Percentiles rank a stretch among this genome's conserved stretches.
Conservation (phyloP, 2,888 invertebrate species). For the Alitta virens region DNA sequence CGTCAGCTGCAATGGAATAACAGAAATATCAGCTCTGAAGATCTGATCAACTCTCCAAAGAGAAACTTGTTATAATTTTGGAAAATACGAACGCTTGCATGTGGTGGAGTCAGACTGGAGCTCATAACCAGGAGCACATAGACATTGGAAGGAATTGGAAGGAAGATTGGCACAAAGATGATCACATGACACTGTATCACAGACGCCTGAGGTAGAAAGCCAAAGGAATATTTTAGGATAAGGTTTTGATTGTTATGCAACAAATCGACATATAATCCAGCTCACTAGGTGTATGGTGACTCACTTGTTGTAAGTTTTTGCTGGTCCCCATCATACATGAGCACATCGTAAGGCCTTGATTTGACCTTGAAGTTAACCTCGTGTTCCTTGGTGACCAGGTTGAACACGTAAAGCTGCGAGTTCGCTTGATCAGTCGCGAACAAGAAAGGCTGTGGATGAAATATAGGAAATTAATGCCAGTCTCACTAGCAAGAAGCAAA, state of each 20-base stretch:
- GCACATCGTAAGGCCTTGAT: conserved; percentile 43
- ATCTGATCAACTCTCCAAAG: too few species aligned
- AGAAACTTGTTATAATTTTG: background rate
- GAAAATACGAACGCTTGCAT: conserved; percentile 61
- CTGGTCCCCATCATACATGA: conserved; percentile 45
- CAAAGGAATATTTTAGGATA: too few species aligned
- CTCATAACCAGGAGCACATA: conserved; percentile 73
- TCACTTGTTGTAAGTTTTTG: conserved; percentile 38
- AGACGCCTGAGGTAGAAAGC: conserved; percentile 20
- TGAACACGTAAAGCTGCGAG: conserved; percentile 42
- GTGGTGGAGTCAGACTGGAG: conserved; percentile 62
- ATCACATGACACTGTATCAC: conserved; percentile 37
- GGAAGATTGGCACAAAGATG: conserved; percentile 44
- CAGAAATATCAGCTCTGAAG: too few species aligned
- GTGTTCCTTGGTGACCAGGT: conserved; percentile 34
- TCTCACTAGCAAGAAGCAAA: too few species aligned
- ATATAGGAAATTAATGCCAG: too few species aligned
- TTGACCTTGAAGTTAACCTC: conserved; percentile 44
- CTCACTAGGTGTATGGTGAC: too few species aligned
- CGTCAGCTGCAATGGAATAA: conserved; percentile 48
- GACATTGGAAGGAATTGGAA: conserved; percentile 33
- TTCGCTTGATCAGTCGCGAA: conserved; percentile 47
- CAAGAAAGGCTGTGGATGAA: conserved; percentile 45
- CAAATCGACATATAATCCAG: too few species aligned
- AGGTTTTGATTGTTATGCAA: too few species aligned